A percentile compares a stretch with the other conserved stretches of the same genome.
phyloP scores from a whole-genome alignment of 2,888 invertebrate species.

The Metellina segmentata region DNA sequence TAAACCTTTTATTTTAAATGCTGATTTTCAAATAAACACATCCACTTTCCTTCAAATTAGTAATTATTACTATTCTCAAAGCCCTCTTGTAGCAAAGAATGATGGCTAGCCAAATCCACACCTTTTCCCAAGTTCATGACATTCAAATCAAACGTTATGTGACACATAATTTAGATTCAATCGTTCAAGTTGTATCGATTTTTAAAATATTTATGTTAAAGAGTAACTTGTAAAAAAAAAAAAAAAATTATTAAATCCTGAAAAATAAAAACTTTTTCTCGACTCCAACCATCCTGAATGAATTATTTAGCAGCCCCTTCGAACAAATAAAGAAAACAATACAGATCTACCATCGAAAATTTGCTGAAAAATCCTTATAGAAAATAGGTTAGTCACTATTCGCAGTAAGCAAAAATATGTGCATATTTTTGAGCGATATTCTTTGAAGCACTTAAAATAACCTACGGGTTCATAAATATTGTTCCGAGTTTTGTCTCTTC shows the following conservation, averaged over 20 bases:
- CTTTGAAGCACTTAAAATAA: conserved; percentile 32
- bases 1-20: too few species aligned
- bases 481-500: conserved; percentile 60
- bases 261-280: neutral
- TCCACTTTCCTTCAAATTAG: too few species aligned
- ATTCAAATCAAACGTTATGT: neutral
- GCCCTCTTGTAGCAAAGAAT: too few species aligned
- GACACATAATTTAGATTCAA: neutral
- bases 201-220: neutral
- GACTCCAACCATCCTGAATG: neutral
- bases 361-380: conserved; percentile 38
- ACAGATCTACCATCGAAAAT: conserved; percentile 14
- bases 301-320: neutral
- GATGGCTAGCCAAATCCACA: neutral
- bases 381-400: conserved; percentile 46
- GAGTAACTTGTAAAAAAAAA: neutral
- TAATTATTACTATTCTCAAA: too few species aligned
- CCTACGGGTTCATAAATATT: conserved; percentile 66
- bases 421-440: conserved; percentile 51
- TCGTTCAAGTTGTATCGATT: neutral
- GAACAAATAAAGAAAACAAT: conserved; percentile 10
- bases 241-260: neutral
- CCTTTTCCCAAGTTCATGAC: neutral
- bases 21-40: too few species aligned
- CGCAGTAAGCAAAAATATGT: conserved; percentile 56